phyloP scores from a whole-genome alignment of 2,113 vertebrate genomes.

The Uria lomvia region DNA sequence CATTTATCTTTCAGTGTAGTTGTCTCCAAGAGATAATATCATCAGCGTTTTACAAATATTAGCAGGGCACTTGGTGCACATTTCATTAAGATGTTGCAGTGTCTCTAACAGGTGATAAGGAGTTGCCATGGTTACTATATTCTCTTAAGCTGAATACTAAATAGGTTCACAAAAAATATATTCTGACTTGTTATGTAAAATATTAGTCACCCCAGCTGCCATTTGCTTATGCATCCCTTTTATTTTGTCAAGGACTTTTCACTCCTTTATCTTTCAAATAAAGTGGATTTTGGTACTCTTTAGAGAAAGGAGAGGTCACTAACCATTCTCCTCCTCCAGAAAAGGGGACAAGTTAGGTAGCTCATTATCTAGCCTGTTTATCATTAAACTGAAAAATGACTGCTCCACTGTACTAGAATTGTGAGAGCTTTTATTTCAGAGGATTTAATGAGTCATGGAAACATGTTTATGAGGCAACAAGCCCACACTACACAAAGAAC shows the following conservation, averaged over 20 bases:
- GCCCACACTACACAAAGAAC: slow-evolving; percentile 18
- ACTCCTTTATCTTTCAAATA: slow-evolving; percentile 17
- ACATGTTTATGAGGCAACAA: slow-evolving; percentile 38
- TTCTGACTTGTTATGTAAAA: slow-evolving; percentile 33
- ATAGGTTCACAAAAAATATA: slow-evolving; percentile 27
- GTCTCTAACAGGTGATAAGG: slow-evolving; percentile 56
- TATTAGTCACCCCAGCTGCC: background rate
- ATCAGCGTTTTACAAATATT: background rate
- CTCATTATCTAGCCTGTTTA: slow-evolving; percentile 29
- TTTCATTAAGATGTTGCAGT: slow-evolving; percentile 25
- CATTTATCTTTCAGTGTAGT: background rate
- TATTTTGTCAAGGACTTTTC: background rate
- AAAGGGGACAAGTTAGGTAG: slow-evolving; percentile 41
- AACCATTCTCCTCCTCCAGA: background rate
- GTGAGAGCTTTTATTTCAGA: slow-evolving; percentile 17
- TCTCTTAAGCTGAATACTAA: slow-evolving; percentile 20
- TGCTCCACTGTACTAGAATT: slow-evolving; percentile 48
- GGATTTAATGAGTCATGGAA: slow-evolving; percentile 63
- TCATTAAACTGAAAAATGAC: slow-evolving; percentile 53
- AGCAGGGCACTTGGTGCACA: background rate
- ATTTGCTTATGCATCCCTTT: slow-evolving; percentile 20
- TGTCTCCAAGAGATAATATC: background rate
- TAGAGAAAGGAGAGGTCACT: background rate
- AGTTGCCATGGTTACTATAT: slow-evolving; percentile 69
- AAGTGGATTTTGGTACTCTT: background rate